These are phyloP conservation scores for Nemapogon koenigi DNA, from an alignment of 2,888 invertebrate genomes.

Conservation along the genomic window DNA sequence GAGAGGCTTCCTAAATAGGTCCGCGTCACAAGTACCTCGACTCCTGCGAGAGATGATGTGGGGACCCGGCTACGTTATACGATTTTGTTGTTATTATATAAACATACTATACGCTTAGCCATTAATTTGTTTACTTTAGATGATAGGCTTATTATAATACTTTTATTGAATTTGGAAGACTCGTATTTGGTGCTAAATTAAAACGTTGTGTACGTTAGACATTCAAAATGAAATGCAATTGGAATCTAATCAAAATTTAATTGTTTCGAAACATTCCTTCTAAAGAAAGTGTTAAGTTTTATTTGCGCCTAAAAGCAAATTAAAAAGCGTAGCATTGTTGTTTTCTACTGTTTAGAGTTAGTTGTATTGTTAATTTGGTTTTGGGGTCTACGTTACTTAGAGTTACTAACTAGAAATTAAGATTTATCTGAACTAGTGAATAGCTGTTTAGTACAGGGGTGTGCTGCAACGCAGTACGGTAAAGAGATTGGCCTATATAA, in stretches of 20 bases:
- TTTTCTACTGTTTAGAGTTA: slow-evolving; percentile 27
- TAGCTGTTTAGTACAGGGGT: slow-evolving; percentile 60
- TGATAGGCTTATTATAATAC: slow-evolving; percentile 53
- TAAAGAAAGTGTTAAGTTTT: slow-evolving; percentile 53
- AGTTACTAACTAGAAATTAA: slow-evolving; percentile 52
- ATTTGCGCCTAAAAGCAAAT: slow-evolving; percentile 33
- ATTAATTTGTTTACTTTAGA: slow-evolving; percentile 41
- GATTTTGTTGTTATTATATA: slow-evolving; percentile 62
- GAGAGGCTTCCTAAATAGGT: slow-evolving; percentile 56
- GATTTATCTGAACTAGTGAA: slow-evolving; percentile 57
- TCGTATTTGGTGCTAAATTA: slow-evolving; percentile 62
- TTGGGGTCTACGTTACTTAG: slow-evolving; percentile 61
- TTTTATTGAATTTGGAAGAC: slow-evolving; percentile 59
- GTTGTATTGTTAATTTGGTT: slow-evolving; percentile 58
- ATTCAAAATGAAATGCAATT: slow-evolving; percentile 26
- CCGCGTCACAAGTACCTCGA: too few relatives aligned
- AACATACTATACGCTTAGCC: slow-evolving; percentile 56
- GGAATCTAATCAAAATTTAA: slow-evolving; percentile 34
- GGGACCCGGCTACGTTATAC: slow-evolving; percentile 56
- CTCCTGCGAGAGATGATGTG: too few relatives aligned
- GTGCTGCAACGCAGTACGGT: slow-evolving; percentile 55
- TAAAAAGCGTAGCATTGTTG: slow-evolving; percentile 54
- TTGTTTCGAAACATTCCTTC: slow-evolving; percentile 53
- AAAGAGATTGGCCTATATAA: slow-evolving; percentile 16
- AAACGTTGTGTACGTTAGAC: slow-evolving; percentile 37